Base-by-base conservation (phyloP, 1,140 invertebrate genomes). In the Danaus melanippus region DNA sequence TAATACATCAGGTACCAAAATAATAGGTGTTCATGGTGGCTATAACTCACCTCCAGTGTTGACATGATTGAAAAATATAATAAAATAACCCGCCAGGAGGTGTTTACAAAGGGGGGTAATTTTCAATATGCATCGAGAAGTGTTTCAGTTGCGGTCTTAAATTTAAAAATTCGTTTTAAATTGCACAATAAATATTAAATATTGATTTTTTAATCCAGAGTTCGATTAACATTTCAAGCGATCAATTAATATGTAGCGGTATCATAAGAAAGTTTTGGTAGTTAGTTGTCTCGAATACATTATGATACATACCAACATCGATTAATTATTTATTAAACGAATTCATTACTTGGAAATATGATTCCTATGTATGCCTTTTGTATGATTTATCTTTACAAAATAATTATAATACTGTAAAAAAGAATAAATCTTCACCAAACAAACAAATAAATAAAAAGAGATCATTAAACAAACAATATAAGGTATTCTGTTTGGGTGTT, bases 21-120 rank as follows among this genome's bases (percentile, higher is more conserved):
- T 86, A 79, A 76, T 78, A 72, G 78, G 76, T 77, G 76, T 70
- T 76, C 76, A 75, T 71, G 76, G 72, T 60, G 63, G 67, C 66
- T 68, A 82, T 84, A 83, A 78, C 71, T 86, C 78, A 86, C 77
- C 60, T 73, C 63, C 68, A 61, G 79, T 81, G 84, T 81, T 83
- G 84, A 86, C 79, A 81, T 64, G 78, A 73, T 69, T 48, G 62
- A 71, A 77, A 74, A 76, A 70, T 58, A 64, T 67, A 58, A 59
- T 60, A 50, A 57, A 66, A 61, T 65, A 71, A 75, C 72, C 54
- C 72, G 69, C 74, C 75, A 68, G 68, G 69, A 76, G 76, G 74
- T 71, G 73, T 76, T 67, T 75, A 68, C 76, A 70, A 75, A 75
- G 73, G 75, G 78, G 74, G 76, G 79, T 77, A 82, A 84, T 79